Base-by-base conservation (phyloP, 2,888 invertebrate genomes). In the Acrocyrtus sp. region DNA sequence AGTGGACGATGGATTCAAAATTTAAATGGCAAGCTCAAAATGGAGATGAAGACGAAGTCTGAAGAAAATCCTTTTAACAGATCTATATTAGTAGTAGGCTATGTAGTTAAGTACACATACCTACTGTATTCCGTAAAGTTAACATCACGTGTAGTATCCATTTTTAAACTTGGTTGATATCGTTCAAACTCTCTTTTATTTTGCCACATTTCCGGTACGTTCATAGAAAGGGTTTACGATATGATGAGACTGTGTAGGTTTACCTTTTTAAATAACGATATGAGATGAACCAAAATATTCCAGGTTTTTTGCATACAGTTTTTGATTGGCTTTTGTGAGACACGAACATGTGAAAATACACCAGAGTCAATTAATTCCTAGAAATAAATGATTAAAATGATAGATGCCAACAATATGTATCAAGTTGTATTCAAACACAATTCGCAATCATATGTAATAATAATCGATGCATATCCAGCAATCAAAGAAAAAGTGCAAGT, bases 1-100 rank as follows among this genome's bases (percentile, higher is more conserved):
- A 93, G 85, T 96, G 96, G 96, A 90, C 94, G 79, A 95, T 96
- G 95, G 91, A 93, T 85, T 90, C 90, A 80, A 94, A 95, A 87
- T 96, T 96, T 86, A 94, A 94, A 86, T 96, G 96, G 96, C 95
- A 96, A 86, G 94, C 92, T 48, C 81, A 82, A 54, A 70, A 73
- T 54, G 60, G 74, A 17, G 74, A 77, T 17, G 69, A 75, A 3
- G 72, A 75, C 15, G 67, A 67, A 61, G 67, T 70, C 62, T 70
- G 63, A 70, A 56, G 43, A 27, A 57, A 24, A n/a, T n/a, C n/a
- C n/a, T n/a, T 34, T 60, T 3, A 45, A 34, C 27, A 48, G 60
- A 58, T 58, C 57, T 58, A 24, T 26, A 43, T 34, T 8, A 8
- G 34, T 34, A 34, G 34, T 34, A 34, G 34, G 34, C 34, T 34